A percentile compares a stretch with the other conserved stretches of the same genome.
Evolutionary conservation across 2,113 vertebrate species (phyloP).

Genomic region (Spizaetus ornatus): DNA sequence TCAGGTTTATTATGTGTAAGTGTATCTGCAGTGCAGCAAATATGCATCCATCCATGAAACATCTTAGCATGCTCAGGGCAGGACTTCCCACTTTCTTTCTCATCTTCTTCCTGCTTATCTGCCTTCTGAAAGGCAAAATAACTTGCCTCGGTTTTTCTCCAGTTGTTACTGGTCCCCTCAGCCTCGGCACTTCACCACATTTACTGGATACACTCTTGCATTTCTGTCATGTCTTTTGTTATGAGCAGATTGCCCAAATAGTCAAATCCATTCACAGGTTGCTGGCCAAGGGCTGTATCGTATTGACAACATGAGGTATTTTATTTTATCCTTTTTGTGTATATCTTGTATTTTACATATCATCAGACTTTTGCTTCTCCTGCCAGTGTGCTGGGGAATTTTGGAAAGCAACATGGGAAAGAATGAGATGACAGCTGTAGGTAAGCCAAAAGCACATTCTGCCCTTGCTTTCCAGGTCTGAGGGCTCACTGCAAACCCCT

Average conservation of each 20-base stretch:
- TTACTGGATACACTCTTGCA: not conserved
- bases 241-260: not conserved
- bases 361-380: not conserved
- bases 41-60: not conserved
- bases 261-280: not conserved
- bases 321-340: not conserved
- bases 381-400: not conserved
- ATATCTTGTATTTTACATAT: not conserved
- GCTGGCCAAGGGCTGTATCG: not conserved
- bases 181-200: fast-evolving
- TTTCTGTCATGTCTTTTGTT: not conserved
- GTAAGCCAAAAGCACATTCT: not conserved
- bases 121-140: not conserved
- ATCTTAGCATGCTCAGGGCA: not conserved
- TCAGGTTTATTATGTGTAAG: slow-evolving; percentile 42
- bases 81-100: not conserved
- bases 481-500: not conserved
- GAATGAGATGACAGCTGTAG: not conserved
- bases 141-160: not conserved
- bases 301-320: not conserved
- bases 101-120: not conserved
- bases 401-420: not conserved
- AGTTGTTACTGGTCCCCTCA: not conserved
- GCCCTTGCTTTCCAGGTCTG: not conserved
- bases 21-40: slow-evolving; percentile 43